phyloP scores from a whole-genome alignment of 2,113 vertebrate species.

The Sander lucioperca region DNA sequence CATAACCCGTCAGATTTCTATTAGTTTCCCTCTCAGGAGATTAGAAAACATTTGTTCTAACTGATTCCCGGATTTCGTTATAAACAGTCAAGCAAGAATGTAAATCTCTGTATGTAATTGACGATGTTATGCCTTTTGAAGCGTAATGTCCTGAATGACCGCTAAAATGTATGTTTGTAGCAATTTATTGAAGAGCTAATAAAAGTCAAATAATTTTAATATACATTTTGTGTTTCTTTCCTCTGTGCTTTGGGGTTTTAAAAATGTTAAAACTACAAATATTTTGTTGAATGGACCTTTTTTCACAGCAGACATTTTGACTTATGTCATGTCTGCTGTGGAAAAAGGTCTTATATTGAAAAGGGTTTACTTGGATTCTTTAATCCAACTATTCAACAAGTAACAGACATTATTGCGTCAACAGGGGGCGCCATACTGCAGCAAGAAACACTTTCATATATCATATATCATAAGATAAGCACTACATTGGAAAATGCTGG shows the following conservation, averaged over 20 bases:
- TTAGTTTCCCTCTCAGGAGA: conserved; percentile 16
- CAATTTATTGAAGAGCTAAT: conserved; percentile 27
- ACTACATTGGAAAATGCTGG: background rate
- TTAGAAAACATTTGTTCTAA: background rate
- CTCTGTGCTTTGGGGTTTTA: background rate
- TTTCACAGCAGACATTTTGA: no score
- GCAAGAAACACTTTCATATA: background rate
- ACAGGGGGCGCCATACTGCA: background rate
- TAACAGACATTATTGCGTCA: background rate
- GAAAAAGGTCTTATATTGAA: no score
- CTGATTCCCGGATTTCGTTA: background rate
- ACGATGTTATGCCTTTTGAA: conserved; percentile 18
- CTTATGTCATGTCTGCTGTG: no score
- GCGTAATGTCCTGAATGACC: conserved; percentile 10
- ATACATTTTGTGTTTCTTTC: background rate
- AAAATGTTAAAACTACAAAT: no score
- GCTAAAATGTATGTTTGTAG: conserved; percentile 52
- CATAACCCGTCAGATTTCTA: background rate
- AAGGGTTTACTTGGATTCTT: background rate
- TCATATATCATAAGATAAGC: background rate
- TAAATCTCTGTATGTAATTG: background rate
- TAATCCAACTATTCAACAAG: background rate
- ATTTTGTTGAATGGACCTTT: no score
- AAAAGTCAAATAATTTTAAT: conserved; percentile 32
- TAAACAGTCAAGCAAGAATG: conserved; percentile 23